phyloP scores from a whole-genome alignment of 2,113 vertebrate genomes.

The Nesoenas mayeri region DNA sequence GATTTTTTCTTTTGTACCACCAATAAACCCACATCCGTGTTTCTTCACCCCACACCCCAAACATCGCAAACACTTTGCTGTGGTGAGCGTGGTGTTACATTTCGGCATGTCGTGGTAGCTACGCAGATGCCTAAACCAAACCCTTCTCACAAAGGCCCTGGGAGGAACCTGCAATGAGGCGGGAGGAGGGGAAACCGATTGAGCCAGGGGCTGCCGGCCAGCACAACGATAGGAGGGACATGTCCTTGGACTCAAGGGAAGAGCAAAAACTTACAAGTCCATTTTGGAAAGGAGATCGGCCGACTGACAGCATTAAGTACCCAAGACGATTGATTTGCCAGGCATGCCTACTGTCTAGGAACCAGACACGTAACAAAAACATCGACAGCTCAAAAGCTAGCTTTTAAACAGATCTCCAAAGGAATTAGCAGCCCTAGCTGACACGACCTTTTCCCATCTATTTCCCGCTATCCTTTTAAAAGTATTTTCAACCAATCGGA shows the following conservation, averaged over 20 bases:
- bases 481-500: neutral
- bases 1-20: neutral
- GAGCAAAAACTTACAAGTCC: neutral
- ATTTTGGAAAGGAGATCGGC: neutral
- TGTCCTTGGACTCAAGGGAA: constrained; percentile 23
- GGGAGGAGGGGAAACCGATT: neutral
- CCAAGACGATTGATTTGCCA: neutral
- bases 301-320: neutral
- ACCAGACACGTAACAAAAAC: neutral
- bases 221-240: neutral
- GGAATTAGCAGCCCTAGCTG: neutral
- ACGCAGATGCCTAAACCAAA: neutral
- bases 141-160: neutral
- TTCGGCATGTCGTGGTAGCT: neutral
- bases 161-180: neutral
- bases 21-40: neutral
- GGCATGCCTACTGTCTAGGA: neutral
- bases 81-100: neutral
- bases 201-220: neutral
- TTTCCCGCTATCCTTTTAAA: neutral
- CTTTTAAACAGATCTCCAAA: neutral
- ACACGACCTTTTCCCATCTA: neutral
- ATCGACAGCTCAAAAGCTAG: neutral
- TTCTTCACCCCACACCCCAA: neutral
- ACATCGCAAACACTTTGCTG: neutral